Evolutionary conservation across 2,113 vertebrate genomes (phyloP).

Genomic region (Brienomyrus longianalis): DNA sequence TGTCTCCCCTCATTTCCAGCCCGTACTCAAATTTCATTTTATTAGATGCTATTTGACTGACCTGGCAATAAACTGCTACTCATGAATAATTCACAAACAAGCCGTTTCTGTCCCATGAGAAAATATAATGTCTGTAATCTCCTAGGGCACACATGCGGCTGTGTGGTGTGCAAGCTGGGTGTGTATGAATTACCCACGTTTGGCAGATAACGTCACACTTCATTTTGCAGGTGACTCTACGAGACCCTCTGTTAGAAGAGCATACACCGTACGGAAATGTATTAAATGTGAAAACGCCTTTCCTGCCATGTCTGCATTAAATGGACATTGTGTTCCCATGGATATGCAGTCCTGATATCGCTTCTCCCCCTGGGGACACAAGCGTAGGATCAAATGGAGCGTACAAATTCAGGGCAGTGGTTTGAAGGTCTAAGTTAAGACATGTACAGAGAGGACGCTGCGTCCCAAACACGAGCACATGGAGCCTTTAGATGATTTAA

Average conservation of each 20-base stretch:
- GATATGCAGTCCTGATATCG: neutral
- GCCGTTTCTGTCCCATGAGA: neutral
- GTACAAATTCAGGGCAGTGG: neutral
- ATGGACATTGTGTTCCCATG: neutral
- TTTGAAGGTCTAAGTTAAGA: neutral
- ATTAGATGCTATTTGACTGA: neutral
- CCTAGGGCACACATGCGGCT: neutral
- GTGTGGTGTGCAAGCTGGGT: neutral
- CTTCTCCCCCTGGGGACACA: neutral
- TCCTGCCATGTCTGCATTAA: neutral
- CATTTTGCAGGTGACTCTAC: neutral
- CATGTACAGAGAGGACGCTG: neutral
- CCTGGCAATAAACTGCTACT: neutral
- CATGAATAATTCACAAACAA: constrained; percentile 3
- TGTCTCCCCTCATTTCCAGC: neutral
- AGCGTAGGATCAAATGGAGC: neutral
- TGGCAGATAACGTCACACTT: neutral
- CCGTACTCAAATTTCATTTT: neutral
- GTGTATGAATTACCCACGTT: neutral
- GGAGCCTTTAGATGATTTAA: neutral
- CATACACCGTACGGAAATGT: neutral
- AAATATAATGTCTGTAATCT: neutral
- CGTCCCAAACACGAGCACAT: neutral
- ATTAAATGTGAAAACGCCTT: neutral
- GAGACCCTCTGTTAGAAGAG: neutral